Percentiles rank a stretch among this genome's conserved stretches.
These are phyloP conservation scores for Glareola pratincola DNA, from an alignment of 2,113 vertebrate genomes.

Conservation along the genomic window DNA sequence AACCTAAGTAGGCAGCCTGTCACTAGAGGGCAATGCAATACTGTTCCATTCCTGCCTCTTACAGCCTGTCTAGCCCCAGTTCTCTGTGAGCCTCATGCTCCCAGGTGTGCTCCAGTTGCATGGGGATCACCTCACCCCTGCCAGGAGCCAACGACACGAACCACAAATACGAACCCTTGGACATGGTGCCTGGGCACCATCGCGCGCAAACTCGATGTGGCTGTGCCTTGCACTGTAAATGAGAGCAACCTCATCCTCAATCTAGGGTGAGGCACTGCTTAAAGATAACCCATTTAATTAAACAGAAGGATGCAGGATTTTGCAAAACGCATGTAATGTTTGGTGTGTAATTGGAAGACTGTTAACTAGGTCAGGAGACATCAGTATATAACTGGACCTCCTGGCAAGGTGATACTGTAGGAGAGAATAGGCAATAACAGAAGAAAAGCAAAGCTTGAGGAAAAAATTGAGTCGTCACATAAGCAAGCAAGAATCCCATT, in stretches of 20 bases:
- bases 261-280: background rate
- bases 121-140: background rate
- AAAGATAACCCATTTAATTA: background rate
- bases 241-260: background rate
- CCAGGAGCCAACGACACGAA: fast-evolving
- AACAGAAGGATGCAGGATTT: background rate
- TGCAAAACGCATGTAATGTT: background rate
- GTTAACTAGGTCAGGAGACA: background rate
- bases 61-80: background rate
- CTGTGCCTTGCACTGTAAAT: no score
- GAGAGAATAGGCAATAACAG: background rate
- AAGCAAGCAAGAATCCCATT: background rate
- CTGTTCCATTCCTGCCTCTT: background rate
- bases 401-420: background rate
- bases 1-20: background rate
- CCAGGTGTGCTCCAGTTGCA: background rate
- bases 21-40: conserved; percentile 39
- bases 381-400: background rate
- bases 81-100: background rate
- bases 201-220: fast-evolving
- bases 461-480: background rate
- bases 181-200: fast-evolving
- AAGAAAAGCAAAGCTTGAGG: background rate
- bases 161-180: fast-evolving
- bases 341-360: fast-evolving